Evolutionary conservation across 1,140 invertebrate genomes (phyloP), one percentile per base, ranked within the genome.

Genomic region (Penaeus vannamei): DNA sequence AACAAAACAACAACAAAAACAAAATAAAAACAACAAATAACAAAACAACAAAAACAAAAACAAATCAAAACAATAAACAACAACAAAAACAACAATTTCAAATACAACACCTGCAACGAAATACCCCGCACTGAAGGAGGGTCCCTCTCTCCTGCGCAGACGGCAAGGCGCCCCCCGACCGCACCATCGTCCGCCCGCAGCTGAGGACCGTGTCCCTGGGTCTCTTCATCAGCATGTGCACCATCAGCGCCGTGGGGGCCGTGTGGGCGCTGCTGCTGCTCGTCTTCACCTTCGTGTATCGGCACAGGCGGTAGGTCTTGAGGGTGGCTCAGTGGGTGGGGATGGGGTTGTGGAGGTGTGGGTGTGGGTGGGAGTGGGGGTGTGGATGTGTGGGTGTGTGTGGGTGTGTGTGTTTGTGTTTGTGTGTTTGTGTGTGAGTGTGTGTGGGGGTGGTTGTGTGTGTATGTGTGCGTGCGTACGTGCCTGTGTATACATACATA

Each of bases 191-290:
- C 59, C 95, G 96, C 88, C 95, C 95, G 91, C 95, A 97, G 60
- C 93, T 98, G 22, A 94, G 97, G 83, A 98, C 96, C 1, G 96
- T 99, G 8, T 98, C 97, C 0, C 93, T 97, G 89, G 95, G 96
- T 19, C 94, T 99, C 61, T 98, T 98, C 92, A 96, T 98, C 86
- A 96, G 97, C 91, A 98, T 99, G 97, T 96, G 97, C 92, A 95
- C 95, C 19, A 95, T 99, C 77, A 97, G 97, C 60, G 95, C 95
- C 62, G 94, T 97, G 64, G 98, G 98, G 22, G 97, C 98, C 87
- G 91, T 97, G 22, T 95, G 96, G 81, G 97, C 98, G 7, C 94
- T 97, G 64, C 95, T 94, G 32, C 95, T 99, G 59, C 96, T 99
- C 77, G 94, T 97, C 81, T 99, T 99, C 93, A 99, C 98, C 93